Evolutionary conservation across 2,797 vertebrate genomes (phyloP).

Genomic region (Sebastolobus altivelis): DNA sequence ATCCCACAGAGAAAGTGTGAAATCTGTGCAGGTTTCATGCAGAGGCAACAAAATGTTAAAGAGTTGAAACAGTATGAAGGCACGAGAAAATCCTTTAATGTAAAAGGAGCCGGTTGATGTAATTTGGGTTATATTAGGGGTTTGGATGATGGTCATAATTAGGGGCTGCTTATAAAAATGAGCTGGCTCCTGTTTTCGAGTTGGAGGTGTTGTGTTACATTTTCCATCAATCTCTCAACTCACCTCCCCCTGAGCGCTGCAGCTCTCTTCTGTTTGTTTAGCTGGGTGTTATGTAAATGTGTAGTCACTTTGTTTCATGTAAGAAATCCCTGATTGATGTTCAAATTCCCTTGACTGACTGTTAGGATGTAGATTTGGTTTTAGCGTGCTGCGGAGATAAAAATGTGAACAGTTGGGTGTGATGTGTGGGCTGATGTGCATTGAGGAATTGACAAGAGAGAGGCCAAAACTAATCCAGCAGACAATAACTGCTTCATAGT

Average conservation of each 20-base stretch:
- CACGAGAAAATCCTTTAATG: slow-evolving; percentile 3
- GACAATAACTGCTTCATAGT: slow-evolving; percentile 12
- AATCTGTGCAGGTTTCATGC: slow-evolving; percentile 34
- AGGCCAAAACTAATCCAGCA: slow-evolving; percentile 16
- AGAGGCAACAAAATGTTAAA: slow-evolving; percentile 29
- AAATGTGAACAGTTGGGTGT: slow-evolving; percentile 28
- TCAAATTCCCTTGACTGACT: slow-evolving; percentile 44
- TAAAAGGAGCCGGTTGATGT: slow-evolving; percentile 11
- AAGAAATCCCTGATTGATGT: slow-evolving; percentile 55
- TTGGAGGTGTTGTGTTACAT: slow-evolving; percentile 66
- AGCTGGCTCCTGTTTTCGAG: slow-evolving; percentile 43
- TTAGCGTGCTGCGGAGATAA: slow-evolving; percentile 15
- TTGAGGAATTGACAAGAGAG: slow-evolving; percentile 24
- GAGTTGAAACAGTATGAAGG: neutral
- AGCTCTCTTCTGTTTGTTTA: slow-evolving; percentile 55
- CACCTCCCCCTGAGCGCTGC: slow-evolving; percentile 54
- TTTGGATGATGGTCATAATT: slow-evolving; percentile 41
- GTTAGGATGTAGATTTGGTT: slow-evolving; percentile 37
- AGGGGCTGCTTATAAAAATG: slow-evolving; percentile 60
- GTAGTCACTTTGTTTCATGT: slow-evolving; percentile 49
- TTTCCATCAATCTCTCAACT: slow-evolving; percentile 62
- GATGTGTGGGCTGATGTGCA: slow-evolving; percentile 39
- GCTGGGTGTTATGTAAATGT: slow-evolving; percentile 68
- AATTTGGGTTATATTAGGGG: slow-evolving; percentile 5
- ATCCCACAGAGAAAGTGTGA: slow-evolving; percentile 48